Evolutionary conservation across 2,888 invertebrate species (phyloP), one percentile per base, ranked within the genome.

Genomic region (Trichogramma evanescens): DNA sequence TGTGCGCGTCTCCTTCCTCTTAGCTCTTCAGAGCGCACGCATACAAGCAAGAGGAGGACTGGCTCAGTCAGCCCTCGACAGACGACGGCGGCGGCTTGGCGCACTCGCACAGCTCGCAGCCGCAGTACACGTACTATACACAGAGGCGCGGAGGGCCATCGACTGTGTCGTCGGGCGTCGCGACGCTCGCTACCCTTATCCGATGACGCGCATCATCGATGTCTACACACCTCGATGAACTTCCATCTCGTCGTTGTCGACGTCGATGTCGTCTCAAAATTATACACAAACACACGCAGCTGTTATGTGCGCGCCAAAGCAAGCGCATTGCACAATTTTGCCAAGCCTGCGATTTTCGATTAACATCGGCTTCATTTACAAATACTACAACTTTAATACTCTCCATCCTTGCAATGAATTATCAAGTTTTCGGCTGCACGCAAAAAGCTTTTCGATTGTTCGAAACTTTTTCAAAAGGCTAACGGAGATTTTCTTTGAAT

Each of bases 121-220:
- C n/a, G n/a, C 10, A n/a, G 7, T 6, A 10, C 9, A 10, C 13
- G 48, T n/a, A 48, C 9, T 26, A 5, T n/a, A 38, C 10, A 10
- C 6, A 38, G 26, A n/a, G n/a, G 49, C 10, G 38, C 49, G 49
- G 49, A 49, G 38, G 10, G 49, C 49, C 26, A 26, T 49, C 38
- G 10, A 7, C 49, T 13, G 45, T 4, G 51, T 52, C 42, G 13
- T 26, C n/a, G n/a, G 3, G 46, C 1, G 46, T 40, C 38, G 40
- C 38, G 9, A 13, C 38, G 38, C 43, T 26, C 13, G 5, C 9
- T 8, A 38, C 52, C 39, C 55, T 63, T 60, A 56, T 58, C 60
- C 56, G 58, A 63, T 60, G 63, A 63, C 58, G 58, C 60, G 63
- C 63, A 60, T 56, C 63, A 56, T 50, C 56, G 58, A 58, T 63